Base-by-base conservation (phyloP, 2,888 invertebrate species). In the Cryptocheilus praepositus region DNA sequence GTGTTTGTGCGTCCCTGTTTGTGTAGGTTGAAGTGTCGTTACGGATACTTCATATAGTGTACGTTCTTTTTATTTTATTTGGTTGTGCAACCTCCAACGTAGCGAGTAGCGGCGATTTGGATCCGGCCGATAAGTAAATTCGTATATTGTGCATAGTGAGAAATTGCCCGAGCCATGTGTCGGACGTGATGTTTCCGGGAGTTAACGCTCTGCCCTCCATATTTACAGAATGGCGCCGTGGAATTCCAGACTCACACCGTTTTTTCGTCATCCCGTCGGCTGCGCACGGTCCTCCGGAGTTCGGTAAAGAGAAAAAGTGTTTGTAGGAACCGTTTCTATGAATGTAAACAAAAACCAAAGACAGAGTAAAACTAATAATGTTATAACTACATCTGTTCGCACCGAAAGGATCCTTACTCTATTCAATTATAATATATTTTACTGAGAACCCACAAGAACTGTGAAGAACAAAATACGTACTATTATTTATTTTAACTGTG, bases 171-270 rank as follows among this genome's bases (percentile, higher is more conserved):
- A 64, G 59, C 18, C 43, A 53, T 28, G 61, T 43, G 45, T 54
- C 36, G 45, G 22, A 25, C 15, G 18, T 45, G 16, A 61, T 21
- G 19, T n/a, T 54, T 53, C 45, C 25, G 53, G 52, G 21, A 55
- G 65, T 68, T 72, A 73, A 71, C 68, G 71, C 63, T 59, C 69
- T 69, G 51, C 62, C 67, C 70, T 74, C 72, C 67, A 56, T 74
- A 74, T 73, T 79, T 67, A 60, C 67, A 68, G 70, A 75, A 73
- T 70, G 69, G 65, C 66, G 61, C 54, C 69, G 57, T 52, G 67
- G 70, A 67, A 66, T 67, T 66, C 66, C 58, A 51, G 67, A 57
- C 45, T 55, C n/a, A 36, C 54, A 46, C 51, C 51, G 46, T 61
- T 64, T 45, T 60, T 59, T n/a, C 11, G 49, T 61, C 67, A 49